Evolutionary conservation across 2,113 vertebrate species (phyloP).

Genomic region (Grallaria varia): DNA sequence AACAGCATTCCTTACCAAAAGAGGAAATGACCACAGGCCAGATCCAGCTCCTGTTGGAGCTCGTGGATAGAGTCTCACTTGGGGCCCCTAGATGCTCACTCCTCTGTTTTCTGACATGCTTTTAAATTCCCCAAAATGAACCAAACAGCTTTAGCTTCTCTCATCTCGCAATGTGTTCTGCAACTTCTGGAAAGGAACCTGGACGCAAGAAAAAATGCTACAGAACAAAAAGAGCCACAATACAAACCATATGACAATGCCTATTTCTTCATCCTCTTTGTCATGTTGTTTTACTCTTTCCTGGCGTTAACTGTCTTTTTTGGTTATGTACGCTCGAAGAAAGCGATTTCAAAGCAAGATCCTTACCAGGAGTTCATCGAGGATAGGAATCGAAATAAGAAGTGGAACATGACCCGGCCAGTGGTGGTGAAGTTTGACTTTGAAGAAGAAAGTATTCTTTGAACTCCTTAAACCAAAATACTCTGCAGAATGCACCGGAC

Average conservation of each 20-base stretch:
- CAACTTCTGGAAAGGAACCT: conserved; percentile 79
- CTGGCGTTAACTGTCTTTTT: conserved; percentile 85
- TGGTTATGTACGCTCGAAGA: conserved; percentile 80
- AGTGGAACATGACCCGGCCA: conserved; percentile 75
- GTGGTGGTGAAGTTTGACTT: conserved; percentile 80
- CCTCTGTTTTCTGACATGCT: conserved; percentile 21
- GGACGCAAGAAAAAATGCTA: conserved; percentile 62
- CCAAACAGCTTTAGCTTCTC: conserved; percentile 74
- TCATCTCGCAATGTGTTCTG: conserved; percentile 78
- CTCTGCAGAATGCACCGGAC: conserved; percentile 6
- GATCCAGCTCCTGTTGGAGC: neutral
- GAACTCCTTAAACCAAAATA: conserved; percentile 62
- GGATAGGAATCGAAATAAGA: conserved; percentile 65
- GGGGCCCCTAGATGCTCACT: conserved; percentile 7
- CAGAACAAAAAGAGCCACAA: conserved; percentile 72
- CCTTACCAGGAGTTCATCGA: conserved; percentile 82
- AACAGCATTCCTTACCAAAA: conserved; percentile 80
- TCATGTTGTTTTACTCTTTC: conserved; percentile 91
- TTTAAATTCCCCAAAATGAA: conserved; percentile 67
- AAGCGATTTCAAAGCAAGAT: conserved; percentile 82
- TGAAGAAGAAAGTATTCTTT: conserved; percentile 87
- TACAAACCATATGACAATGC: conserved; percentile 86
- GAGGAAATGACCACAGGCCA: conserved; percentile 38
- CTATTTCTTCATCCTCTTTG: conserved; percentile 90
- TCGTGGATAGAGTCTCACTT: neutral